Evolutionary conservation across 2,888 invertebrate genomes (phyloP), one percentile per base, ranked within the genome.

Genomic region (Megamerina dolium): DNA sequence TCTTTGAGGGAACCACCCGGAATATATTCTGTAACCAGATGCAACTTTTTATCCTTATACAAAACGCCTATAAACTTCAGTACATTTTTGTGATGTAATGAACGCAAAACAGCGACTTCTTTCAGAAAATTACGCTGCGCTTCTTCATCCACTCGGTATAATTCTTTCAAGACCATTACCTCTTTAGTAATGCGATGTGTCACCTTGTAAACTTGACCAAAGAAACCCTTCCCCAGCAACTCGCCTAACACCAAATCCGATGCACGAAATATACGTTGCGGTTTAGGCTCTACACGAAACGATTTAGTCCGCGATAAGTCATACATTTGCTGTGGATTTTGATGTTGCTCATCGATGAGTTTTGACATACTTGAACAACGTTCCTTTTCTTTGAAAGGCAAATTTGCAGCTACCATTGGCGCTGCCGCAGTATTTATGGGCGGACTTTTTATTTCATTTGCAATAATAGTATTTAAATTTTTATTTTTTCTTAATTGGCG

Each of bases 131-230:
- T 92, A 58, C 85, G 83, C 68, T 95, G 93, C 2, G 94, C 94
- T 60, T 90, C 91, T 64, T 93, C 94, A 63, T 95, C 94, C 17
- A 94, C 88, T 42, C 91, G 77, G 73, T 92, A 88, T 43, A 95
- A 76, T 65, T 95, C 93, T 63, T 95, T 95, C 31, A 95, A 79
- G 55, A 95, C 94, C 93, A 95, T 94, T 33, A 92, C 86, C 73
- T 95, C 94, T 51, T 84, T 84, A 1, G 92, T 92, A 55, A 85
- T 83, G 39, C 86, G 81, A 65, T 94, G 93, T 1, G 91, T 93
- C 43, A 93, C 92, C 74, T 90, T 86, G 70, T 82, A 88, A 45
- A 87, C 90, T 68, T 92, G 89, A 2, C 95, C 95, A 71, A 94
- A 95, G 74, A 94, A 95, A 1, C 95, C 95, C 59, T 88, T 85